Base-by-base conservation (phyloP, 2,888 invertebrate genomes). In the Scaptomyza tumidula region DNA sequence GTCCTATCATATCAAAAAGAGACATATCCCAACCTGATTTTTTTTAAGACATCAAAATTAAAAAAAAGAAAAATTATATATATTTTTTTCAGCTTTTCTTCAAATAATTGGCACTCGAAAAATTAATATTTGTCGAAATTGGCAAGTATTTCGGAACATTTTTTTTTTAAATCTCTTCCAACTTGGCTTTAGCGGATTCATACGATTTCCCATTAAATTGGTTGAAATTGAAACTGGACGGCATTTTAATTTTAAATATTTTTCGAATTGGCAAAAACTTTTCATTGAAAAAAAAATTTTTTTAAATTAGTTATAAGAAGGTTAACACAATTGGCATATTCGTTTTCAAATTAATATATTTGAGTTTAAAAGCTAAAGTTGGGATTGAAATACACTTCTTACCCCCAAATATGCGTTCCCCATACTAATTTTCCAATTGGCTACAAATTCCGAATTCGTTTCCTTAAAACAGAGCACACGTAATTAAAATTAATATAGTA, bases 11-110 rank as follows among this genome's bases (percentile, higher is more conserved):
- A 37, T 27, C 52, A 16, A 14, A 37, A 37, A 33, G 16, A 31
- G 6, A 49, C n/a, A 11, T 29, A 13, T 43, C 3, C 3, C 3
- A 44, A 27, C 39, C 11, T 27, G 39, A 11, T 45, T 45, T 16
- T 11, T 46, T 55, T 46, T n/a, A 2, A 29, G 16, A 1, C 19
- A 11, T 46, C 14, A 3, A 55, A 55, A 46, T 55, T 46, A 3
- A 33, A 24, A 33, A 14, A 33, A 33, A n/a, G n/a, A 3, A 33
- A 24, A 39, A 11, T 45, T 63, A 37, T 37, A 7, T 19, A 11
- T 31, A 9, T 63, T 45, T 45, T 52, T 63, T 63, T 63, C 63
- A 63, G 63, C 52, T 44, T 52, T 6, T 31, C 49, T 13, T 37
- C 33, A 14, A 14, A 63, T 33, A 44, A 62, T 63, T 63, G 65